Evolutionary conservation across 2,113 vertebrate species (phyloP).

Genomic region (Vidua macroura): DNA sequence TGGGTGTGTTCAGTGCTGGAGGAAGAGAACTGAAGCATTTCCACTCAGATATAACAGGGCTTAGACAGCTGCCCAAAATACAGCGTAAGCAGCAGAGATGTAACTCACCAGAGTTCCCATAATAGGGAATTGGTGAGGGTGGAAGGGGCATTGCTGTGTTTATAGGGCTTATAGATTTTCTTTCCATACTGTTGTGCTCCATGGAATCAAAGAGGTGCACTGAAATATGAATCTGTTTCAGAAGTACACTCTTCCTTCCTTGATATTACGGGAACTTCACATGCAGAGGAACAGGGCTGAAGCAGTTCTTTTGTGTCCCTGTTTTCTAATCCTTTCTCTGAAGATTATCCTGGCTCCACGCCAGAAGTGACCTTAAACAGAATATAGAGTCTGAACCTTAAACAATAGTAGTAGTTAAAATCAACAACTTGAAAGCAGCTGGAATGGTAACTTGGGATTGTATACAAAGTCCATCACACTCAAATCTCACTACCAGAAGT

Average conservation of each 20-base stretch:
- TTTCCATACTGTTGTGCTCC: background rate
- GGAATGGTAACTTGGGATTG: background rate
- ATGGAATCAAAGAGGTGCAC: background rate
- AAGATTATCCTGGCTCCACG: background rate
- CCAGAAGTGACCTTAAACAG: slow-evolving; percentile 8
- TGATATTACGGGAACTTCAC: background rate
- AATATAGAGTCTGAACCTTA: background rate
- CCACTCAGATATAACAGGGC: background rate
- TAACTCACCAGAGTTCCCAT: background rate
- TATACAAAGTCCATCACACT: background rate
- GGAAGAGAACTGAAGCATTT: background rate
- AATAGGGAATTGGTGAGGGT: background rate
- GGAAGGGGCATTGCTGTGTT: background rate
- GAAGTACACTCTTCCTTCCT: slow-evolving; percentile 12
- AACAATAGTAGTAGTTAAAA: slow-evolving; percentile 18
- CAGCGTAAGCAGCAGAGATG: background rate
- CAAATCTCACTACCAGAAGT: background rate
- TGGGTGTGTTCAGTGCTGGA: background rate
- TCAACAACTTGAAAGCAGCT: background rate
- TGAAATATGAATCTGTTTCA: background rate
- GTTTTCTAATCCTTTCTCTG: slow-evolving; percentile 24
- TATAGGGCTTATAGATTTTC: background rate
- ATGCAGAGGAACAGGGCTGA: background rate
- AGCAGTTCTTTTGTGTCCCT: slow-evolving; percentile 28
- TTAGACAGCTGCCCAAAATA: background rate